A percentile compares a stretch with the other conserved stretches of the same genome.
phyloP scores from a whole-genome alignment of 64 coral and sea anemone genomes.

The Montipora sp. region DNA sequence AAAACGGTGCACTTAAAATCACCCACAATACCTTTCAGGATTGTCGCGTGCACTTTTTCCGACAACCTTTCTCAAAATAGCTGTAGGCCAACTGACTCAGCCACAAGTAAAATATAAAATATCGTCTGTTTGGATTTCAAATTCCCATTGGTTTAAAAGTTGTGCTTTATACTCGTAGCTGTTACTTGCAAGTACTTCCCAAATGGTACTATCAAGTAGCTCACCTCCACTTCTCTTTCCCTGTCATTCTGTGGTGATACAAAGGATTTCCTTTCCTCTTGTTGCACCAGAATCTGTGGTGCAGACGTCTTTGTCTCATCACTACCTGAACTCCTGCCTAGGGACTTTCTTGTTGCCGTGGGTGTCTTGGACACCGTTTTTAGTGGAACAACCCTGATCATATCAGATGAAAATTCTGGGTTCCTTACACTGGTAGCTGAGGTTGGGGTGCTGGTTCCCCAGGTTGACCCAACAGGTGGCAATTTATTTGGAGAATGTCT shows the following conservation, averaged over 20 bases:
- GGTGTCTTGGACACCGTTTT: slow-evolving; percentile 38
- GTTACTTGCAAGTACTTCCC: not conserved
- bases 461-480: slow-evolving; percentile 32
- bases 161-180: too few relatives aligned
- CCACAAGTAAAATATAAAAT: too few relatives aligned
- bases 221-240: slow-evolving; percentile 67
- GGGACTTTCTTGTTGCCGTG: not conserved
- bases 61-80: too few relatives aligned
- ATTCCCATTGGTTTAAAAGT: too few relatives aligned
- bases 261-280: not conserved
- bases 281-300: not conserved
- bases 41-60: too few relatives aligned
- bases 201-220: not conserved
- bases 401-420: slow-evolving; percentile 33
- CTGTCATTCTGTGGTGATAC: slow-evolving; percentile 11
- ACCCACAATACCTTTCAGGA: too few relatives aligned
- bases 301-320: slow-evolving; percentile 4
- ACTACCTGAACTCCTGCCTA: not conserved
- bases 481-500: slow-evolving; percentile 52
- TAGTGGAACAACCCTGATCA: slow-evolving; percentile 39
- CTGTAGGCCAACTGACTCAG: too few relatives aligned
- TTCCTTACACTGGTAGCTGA: not conserved
- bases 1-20: too few relatives aligned
- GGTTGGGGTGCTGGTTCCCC: slow-evolving; percentile 6
- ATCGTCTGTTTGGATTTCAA: too few relatives aligned